A percentile compares a stretch with the other conserved stretches of the same genome.
Evolutionary conservation across 2,888 invertebrate genomes (phyloP).

Genomic region (Geophilus truncorum): DNA sequence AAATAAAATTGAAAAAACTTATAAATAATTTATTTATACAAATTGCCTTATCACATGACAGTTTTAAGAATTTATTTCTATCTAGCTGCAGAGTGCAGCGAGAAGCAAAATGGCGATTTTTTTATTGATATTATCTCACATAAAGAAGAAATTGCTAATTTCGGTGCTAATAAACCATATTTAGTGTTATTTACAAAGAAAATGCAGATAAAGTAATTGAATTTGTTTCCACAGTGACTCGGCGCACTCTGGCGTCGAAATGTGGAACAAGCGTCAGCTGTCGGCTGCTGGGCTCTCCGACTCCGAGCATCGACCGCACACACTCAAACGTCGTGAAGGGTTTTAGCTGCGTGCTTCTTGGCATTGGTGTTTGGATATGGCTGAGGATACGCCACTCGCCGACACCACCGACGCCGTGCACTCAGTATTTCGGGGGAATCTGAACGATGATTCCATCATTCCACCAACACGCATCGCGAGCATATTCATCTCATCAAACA

Average conservation of each 20-base stretch:
- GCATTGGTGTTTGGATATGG: slow-evolving; percentile 16
- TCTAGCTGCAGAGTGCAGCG: too few species aligned
- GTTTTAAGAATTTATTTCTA: too few species aligned
- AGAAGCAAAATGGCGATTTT: too few species aligned
- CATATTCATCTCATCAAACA: slow-evolving; percentile 38
- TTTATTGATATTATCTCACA: too few species aligned
- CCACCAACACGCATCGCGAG: slow-evolving; percentile 40
- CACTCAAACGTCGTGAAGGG: neutral
- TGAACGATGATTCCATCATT: slow-evolving; percentile 39
- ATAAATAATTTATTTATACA: too few species aligned
- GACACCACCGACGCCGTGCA: slow-evolving; percentile 38
- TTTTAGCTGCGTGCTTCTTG: neutral
- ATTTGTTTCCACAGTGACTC: neutral
- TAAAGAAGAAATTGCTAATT: too few species aligned
- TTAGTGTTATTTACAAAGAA: too few species aligned
- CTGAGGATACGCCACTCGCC: neutral
- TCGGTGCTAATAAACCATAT: too few species aligned
- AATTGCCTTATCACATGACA: too few species aligned
- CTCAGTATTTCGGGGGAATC: slow-evolving; percentile 40
- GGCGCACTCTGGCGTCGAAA: neutral
- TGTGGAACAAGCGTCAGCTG: neutral
- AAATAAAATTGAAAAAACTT: too few species aligned
- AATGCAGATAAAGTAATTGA: neutral
- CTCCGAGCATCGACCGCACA: slow-evolving; percentile 2
- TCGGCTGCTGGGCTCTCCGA: neutral